Conservation (phyloP, 2,797 vertebrate genomes). For the Labroides dimidiatus region DNA sequence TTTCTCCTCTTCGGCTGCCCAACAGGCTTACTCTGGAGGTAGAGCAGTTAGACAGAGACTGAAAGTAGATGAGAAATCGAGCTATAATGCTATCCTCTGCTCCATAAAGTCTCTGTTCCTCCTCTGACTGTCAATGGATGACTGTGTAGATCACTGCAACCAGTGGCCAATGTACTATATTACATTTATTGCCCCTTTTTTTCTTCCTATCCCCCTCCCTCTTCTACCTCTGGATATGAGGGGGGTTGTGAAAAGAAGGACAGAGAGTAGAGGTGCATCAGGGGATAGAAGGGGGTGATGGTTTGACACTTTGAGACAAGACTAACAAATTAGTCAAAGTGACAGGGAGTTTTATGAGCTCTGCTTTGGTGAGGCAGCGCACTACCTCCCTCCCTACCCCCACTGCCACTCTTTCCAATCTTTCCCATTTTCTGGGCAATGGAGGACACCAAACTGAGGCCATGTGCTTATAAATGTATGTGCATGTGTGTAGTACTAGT, state of each 20-base stretch:
- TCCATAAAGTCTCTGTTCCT: constrained; percentile 81
- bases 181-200: constrained; percentile 80
- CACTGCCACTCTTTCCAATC: neutral
- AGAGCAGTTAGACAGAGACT: constrained; percentile 56
- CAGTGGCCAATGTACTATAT: constrained; percentile 76
- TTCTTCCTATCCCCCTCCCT: constrained; percentile 37
- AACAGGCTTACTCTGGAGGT: constrained; percentile 56
- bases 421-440: constrained; percentile 50
- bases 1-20: constrained; percentile 34
- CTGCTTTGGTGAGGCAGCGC: constrained; percentile 74
- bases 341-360: constrained; percentile 84
- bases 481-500: neutral
- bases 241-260: constrained; percentile 52
- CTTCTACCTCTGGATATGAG: constrained; percentile 50
- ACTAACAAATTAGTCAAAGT: constrained; percentile 86
- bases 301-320: constrained; percentile 81
- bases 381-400: constrained; percentile 45
- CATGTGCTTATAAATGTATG: constrained; percentile 17
- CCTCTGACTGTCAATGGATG: constrained; percentile 75
- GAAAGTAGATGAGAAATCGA: constrained; percentile 77
- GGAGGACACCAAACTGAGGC: constrained; percentile 45
- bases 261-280: constrained; percentile 58
- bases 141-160: constrained; percentile 77
- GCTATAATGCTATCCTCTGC: constrained; percentile 74
- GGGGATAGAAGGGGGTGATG: constrained; percentile 55